phyloP scores from a whole-genome alignment of 2,113 vertebrate genomes.

The Strix uralensis region DNA sequence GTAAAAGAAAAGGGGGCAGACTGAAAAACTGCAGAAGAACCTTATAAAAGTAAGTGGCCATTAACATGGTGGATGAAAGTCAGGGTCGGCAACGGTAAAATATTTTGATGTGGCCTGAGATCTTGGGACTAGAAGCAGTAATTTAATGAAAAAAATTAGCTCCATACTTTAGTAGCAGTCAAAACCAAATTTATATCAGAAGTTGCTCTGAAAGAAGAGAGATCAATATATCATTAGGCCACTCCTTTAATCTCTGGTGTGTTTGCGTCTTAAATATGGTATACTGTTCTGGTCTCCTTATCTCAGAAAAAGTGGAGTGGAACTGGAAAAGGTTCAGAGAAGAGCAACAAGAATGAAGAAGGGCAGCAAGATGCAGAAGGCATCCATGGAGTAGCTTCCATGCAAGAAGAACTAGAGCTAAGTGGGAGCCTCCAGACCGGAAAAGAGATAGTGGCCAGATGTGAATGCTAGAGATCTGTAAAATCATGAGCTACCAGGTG shows the following conservation, averaged over 20 bases:
- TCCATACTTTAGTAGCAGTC: neutral
- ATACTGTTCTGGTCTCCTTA: neutral
- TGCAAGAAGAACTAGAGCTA: neutral
- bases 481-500: neutral
- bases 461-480: neutral
- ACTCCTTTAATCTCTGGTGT: neutral
- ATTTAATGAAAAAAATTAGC: neutral
- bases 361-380: neutral
- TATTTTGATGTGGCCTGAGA: neutral
- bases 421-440: neutral
- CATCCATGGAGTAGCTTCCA: accelerated
- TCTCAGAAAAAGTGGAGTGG: neutral
- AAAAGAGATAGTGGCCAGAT: neutral
- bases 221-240: neutral
- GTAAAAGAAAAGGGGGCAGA: neutral
- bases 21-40: neutral
- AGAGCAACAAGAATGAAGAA: neutral
- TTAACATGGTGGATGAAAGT: neutral
- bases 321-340: neutral
- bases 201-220: neutral
- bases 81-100: neutral
- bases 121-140: neutral
- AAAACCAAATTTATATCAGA: neutral
- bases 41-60: neutral
- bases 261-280: neutral